Conservation (phyloP, 1,140 invertebrate genomes). For the Macrobrachium rosenbergii region DNA sequence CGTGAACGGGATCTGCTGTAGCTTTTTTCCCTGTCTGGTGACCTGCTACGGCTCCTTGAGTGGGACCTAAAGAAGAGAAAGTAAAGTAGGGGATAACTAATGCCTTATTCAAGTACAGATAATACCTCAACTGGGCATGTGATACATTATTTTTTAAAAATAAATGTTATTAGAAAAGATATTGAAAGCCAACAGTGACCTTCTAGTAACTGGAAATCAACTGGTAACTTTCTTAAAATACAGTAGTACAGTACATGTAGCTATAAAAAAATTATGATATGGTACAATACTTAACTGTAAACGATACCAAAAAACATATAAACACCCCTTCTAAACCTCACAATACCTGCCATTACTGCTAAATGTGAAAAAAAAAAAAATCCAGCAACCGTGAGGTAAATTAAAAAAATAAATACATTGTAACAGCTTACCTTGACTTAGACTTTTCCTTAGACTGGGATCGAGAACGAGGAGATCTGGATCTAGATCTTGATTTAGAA, state of each 20-base stretch:
- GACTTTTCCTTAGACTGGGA: slow-evolving; percentile 37
- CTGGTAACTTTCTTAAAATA: no score
- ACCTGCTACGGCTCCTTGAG: slow-evolving; percentile 18
- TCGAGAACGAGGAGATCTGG: slow-evolving; percentile 69
- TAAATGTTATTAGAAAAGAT: no score
- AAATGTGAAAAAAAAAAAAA: not conserved
- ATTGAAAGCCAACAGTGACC: no score
- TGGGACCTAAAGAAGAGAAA: not conserved
- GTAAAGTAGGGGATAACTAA: not conserved
- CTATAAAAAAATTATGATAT: no score
- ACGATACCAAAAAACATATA: no score
- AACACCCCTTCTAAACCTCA: no score
- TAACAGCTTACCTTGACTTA: not conserved
- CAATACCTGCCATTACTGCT: no score
- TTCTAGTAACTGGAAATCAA: no score
- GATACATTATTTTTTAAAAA: no score
- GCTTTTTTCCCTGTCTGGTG: not conserved
- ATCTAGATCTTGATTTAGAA: slow-evolving; percentile 73
- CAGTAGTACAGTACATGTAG: no score
- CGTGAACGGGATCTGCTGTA: slow-evolving; percentile 10
- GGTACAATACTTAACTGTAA: no score
- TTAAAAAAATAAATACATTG: not conserved
- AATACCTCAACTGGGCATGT: not conserved
- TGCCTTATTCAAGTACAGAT: not conserved
- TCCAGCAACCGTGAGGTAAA: no score